Conservation (phyloP, 2,888 invertebrate species). For the Halocaridina rubra region DNA sequence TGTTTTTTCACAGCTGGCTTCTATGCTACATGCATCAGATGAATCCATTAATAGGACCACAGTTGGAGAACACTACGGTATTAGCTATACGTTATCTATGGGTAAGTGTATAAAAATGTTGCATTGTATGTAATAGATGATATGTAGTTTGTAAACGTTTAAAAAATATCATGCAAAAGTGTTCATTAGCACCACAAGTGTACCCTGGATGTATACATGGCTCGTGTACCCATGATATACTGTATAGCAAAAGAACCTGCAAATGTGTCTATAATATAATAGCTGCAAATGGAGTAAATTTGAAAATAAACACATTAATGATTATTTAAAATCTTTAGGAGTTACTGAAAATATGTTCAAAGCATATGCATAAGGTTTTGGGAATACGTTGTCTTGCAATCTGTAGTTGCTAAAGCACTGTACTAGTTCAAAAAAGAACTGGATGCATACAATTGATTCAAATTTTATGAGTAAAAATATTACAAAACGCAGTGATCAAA, state of each 20-base stretch:
- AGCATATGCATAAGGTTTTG: too few relatives aligned
- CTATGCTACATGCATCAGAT: constrained; percentile 51
- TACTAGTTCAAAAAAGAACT: too few relatives aligned
- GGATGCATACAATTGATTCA: too few relatives aligned
- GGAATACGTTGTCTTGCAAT: too few relatives aligned
- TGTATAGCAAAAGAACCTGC: neutral
- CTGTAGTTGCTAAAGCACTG: too few relatives aligned
- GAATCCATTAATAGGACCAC: constrained; percentile 51
- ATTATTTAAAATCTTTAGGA: too few relatives aligned
- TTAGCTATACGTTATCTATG: constrained; percentile 33
- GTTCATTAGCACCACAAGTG: neutral
- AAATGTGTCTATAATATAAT: neutral
- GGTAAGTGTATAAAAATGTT: constrained; percentile 34
- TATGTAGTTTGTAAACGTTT: too few relatives aligned
- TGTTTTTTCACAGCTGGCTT: constrained; percentile 22
- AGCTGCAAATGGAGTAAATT: neutral
- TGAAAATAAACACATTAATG: too few relatives aligned
- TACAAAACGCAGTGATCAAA: too few relatives aligned
- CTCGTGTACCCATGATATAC: neutral
- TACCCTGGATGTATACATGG: neutral
- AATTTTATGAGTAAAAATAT: too few relatives aligned
- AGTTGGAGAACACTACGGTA: constrained; percentile 32
- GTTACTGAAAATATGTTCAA: too few relatives aligned
- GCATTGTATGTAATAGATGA: too few relatives aligned
- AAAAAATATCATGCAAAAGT: neutral